phyloP scores from a whole-genome alignment of 2,888 invertebrate genomes.

The Xestobium rufovillosum region DNA sequence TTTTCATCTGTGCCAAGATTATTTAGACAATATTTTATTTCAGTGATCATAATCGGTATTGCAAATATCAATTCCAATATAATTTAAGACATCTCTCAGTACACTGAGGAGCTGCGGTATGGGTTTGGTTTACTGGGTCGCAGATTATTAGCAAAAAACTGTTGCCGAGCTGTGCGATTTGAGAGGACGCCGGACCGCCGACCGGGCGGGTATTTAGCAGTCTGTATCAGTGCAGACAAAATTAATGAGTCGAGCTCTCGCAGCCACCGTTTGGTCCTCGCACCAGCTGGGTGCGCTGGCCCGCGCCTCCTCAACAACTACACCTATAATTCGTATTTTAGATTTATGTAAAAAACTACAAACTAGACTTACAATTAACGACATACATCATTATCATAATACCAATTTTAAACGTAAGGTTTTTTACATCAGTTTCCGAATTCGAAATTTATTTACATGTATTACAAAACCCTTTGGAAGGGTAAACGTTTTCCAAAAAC shows the following conservation, averaged over 20 bases:
- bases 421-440: constrained; percentile 22
- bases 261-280: constrained; percentile 42
- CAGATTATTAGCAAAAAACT: too few relatives aligned
- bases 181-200: constrained; percentile 28
- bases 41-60: too few relatives aligned
- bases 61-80: too few relatives aligned
- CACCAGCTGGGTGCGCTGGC: constrained; percentile 39
- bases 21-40: too few relatives aligned
- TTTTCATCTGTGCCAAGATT: too few relatives aligned
- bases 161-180: constrained; percentile 19
- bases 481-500: too few relatives aligned
- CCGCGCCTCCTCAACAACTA: constrained; percentile 38
- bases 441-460: constrained; percentile 26
- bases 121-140: constrained; percentile 18
- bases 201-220: constrained; percentile 15
- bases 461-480: background rate
- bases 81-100: too few relatives aligned
- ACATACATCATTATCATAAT: constrained; percentile 33
- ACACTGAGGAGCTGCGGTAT: constrained; percentile 10
- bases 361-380: constrained; percentile 39
- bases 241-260: constrained; percentile 30
- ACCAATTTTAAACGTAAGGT: constrained; percentile 29
- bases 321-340: constrained; percentile 38
- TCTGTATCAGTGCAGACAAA: constrained; percentile 6
- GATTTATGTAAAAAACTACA: constrained; percentile 39